Conservation (phyloP, 2,797 vertebrate genomes). For the Falco columbarius region DNA sequence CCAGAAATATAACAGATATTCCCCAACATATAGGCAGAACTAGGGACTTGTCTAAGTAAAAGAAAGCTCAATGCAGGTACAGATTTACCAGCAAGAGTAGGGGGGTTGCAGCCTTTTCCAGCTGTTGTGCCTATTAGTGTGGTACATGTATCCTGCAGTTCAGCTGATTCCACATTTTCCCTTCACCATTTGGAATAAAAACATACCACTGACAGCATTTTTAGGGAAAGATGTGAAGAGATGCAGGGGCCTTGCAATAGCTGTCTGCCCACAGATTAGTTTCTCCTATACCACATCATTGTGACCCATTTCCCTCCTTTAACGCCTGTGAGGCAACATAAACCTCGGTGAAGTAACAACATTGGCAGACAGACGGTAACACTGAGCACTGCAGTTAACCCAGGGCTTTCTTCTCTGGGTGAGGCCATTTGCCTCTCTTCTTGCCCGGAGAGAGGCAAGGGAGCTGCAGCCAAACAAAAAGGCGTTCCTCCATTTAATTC, state of each 20-base stretch:
- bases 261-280: background rate
- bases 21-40: background rate
- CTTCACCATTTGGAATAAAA: background rate
- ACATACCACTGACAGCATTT: fast-evolving
- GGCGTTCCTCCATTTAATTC: background rate
- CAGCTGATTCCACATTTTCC: background rate
- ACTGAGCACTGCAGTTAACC: background rate
- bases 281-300: background rate
- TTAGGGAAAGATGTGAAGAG: background rate
- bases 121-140: background rate
- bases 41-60: background rate
- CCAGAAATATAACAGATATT: background rate
- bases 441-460: background rate
- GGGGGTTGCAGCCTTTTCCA: background rate
- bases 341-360: background rate
- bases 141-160: background rate
- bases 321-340: background rate
- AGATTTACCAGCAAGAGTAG: background rate
- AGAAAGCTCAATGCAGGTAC: background rate
- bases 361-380: background rate
- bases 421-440: background rate
- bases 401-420: background rate
- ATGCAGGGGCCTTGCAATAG: background rate
- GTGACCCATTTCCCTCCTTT: background rate
- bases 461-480: background rate